Conservation (phyloP, 1,140 invertebrate species). For the Drosophila kurseongensis region DNA sequence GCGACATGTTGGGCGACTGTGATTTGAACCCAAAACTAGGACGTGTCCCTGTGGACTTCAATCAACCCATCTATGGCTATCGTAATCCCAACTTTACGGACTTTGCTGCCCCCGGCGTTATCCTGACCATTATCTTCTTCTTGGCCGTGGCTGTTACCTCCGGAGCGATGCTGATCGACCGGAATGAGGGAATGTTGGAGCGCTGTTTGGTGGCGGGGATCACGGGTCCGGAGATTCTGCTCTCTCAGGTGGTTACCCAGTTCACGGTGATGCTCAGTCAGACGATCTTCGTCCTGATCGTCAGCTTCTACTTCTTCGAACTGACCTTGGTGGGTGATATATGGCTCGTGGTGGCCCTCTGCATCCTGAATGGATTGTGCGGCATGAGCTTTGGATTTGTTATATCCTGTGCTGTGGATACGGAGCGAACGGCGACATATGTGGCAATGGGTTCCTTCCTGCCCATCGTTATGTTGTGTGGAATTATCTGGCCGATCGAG, state of each 20-base stretch:
- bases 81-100: conserved; percentile 94
- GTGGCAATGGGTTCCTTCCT: conserved; percentile 96
- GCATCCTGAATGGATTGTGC: conserved; percentile 93
- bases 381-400: conserved; percentile 98
- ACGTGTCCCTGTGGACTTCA: conserved; percentile 91
- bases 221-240: conserved; percentile 90
- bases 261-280: conserved; percentile 95
- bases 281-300: conserved; percentile 91
- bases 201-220: conserved; percentile 93
- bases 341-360: conserved; percentile 90
- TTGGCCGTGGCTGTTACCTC: conserved; percentile 96
- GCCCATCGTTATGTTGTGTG: conserved; percentile 95
- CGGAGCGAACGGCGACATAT: conserved; percentile 96
- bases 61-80: conserved; percentile 94
- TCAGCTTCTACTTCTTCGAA: conserved; percentile 93
- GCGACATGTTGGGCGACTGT: conserved; percentile 88
- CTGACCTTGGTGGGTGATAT: conserved; percentile 92
- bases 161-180: conserved; percentile 94
- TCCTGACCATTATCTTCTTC: conserved; percentile 97
- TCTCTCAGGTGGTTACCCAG: conserved; percentile 94
- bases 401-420: conserved; percentile 94
- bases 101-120: conserved; percentile 97
- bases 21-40: conserved; percentile 90
- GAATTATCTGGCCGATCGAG: conserved; percentile 93
- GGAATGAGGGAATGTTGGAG: conserved; percentile 95